Base-by-base conservation (phyloP, 2,888 invertebrate genomes). In the Anarsia innoxiella region DNA sequence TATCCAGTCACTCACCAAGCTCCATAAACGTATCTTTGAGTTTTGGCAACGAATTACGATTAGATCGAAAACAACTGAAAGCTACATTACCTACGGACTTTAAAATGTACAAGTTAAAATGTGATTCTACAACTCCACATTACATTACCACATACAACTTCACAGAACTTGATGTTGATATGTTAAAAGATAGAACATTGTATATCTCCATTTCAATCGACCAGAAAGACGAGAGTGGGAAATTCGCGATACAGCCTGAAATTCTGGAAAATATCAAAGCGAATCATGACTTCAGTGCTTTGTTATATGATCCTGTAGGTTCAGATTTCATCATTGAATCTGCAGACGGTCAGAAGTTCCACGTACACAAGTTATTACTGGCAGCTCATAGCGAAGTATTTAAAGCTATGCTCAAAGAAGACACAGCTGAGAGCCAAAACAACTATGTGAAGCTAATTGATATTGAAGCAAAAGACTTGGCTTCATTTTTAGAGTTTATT, bases 331-430 rank as follows among this genome's bases (percentile, higher is more conserved):
- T 61, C 0, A 76, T 83, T 40, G 78, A 78, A 48, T 75, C 78
- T 36, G 54, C 63, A 4, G 79, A 83, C 40, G 79, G 78, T 12
- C 48, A 50, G 1, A 64, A 72, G 48, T 82, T 79, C 37, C 42
- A 59, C 37, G 75, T 79, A 4, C 83, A 84, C 45, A 78, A 71
- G 53, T 48, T 59, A 1, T 50, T 83, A 2, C 47, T 83, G 2
- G 59, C 63, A 26, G 64, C 66, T 0, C 68, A 73, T 36, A 83
- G 84, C 44, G 82, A 82, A 39, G 80, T 83, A 1, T 84, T 84
- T 43, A 77, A 74, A 45, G 83, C 84, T 6, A 84, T 84, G 84
- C 55, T 84, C 0, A 77, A 74, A 44, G 74, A 70, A 23, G 80
- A 80, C 15, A 83, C 78, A 0, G 78, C 74, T 0, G 83, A 84